These are phyloP conservation scores for Dryobota labecula DNA, from an alignment of 2,888 invertebrate genomes.

Conservation along the genomic window DNA sequence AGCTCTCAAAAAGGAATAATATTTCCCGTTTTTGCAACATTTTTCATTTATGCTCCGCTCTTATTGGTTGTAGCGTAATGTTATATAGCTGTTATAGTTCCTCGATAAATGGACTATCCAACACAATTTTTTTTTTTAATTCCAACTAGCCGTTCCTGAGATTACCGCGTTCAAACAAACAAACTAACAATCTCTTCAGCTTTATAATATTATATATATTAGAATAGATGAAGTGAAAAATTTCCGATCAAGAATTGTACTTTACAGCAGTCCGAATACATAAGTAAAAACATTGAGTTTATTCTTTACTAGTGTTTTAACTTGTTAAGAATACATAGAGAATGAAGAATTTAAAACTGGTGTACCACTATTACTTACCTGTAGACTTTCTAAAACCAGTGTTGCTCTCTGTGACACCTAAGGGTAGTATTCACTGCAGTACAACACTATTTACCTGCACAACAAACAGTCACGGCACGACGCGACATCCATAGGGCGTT, in stretches of 20 bases:
- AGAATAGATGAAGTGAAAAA: too few species aligned
- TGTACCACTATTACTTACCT: background rate
- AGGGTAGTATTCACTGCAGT: background rate
- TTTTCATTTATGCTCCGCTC: too few species aligned
- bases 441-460: constrained; percentile 1
- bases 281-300: background rate
- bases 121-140: too few species aligned
- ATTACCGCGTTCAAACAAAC: too few species aligned
- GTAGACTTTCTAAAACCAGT: background rate
- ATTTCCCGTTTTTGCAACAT: too few species aligned
- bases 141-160: too few species aligned
- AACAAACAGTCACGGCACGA: background rate
- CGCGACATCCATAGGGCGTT: constrained; percentile 1
- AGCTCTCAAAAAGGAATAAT: too few species aligned
- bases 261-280: background rate
- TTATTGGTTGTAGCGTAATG: too few species aligned
- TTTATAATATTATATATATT: too few species aligned
- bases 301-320: background rate
- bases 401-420: background rate
- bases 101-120: too few species aligned
- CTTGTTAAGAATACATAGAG: background rate
- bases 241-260: background rate
- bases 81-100: too few species aligned
- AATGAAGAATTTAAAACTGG: background rate
- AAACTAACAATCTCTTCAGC: too few species aligned